Conservation (phyloP, 2,797 vertebrate genomes). For the Epinephelus coioides region DNA sequence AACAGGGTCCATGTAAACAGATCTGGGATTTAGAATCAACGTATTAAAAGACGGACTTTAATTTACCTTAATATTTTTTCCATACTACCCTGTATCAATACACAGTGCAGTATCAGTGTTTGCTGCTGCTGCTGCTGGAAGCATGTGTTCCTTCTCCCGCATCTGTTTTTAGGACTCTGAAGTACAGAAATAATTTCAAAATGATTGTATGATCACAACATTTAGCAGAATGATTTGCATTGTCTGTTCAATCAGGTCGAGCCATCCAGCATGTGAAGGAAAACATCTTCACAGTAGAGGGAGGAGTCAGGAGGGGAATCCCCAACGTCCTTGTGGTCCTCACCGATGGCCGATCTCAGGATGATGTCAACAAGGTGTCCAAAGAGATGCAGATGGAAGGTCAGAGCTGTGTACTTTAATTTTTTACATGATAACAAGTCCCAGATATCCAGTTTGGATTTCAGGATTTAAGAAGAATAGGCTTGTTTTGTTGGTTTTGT, state of each 20-base stretch:
- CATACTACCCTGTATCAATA: too few species aligned
- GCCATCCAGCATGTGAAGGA: conserved; percentile 96
- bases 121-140: too few species aligned
- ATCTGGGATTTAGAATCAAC: not conserved
- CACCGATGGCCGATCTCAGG: conserved; percentile 96
- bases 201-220: not conserved
- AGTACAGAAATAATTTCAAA: not conserved
- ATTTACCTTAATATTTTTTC: too few species aligned
- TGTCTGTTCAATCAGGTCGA: conserved; percentile 83
- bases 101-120: too few species aligned
- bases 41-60: not conserved
- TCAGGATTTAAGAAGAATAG: too few species aligned
- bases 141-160: too few species aligned
- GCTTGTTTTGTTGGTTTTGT: too few species aligned
- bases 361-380: conserved; percentile 94
- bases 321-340: conserved; percentile 96
- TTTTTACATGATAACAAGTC: too few species aligned
- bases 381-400: conserved; percentile 95
- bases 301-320: conserved; percentile 90
- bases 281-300: conserved; percentile 88
- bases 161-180: too few species aligned
- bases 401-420: conserved; percentile 57
- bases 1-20: too few species aligned
- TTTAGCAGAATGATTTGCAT: not conserved
- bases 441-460: too few species aligned